Evolutionary conservation across 2,797 vertebrate species (phyloP), one percentile per base, ranked within the genome.

Genomic region (Myiothlypis chrysogaster): DNA sequence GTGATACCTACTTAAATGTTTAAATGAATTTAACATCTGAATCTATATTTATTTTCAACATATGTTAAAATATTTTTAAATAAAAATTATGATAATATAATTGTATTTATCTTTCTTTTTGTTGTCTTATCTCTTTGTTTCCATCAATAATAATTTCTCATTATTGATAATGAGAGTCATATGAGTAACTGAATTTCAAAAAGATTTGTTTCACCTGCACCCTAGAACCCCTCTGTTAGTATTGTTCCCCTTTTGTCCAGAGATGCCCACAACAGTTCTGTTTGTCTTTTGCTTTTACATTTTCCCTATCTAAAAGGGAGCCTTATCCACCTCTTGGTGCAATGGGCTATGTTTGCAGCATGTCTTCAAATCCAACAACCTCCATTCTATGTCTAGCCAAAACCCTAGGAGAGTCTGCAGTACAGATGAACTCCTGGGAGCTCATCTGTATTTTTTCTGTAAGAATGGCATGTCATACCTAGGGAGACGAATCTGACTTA

Each of bases 11-110:
- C 44, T 78, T 43, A 65, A 64, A 79, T 47, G 14, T 19, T 71
- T 81, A 75, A 71, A 68, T 57, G 16, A 78, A 11, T 78, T 82
- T 55, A 88, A 71, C 22, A 65, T 39, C 59, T 72, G 30, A 83
- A 23, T 34, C 34, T 72, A 1, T 47, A 61, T 63, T 90, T 84
- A 55, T 90, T 93, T 93, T 89, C 52, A 66, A 71, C 3, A 10
- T 47, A 23, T 1, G 1, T n/a, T 75, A 78, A 87, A 73, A 37
- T 16, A 0, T 2, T 50, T 59, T 70, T 49, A 5, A 0, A 27
- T 81, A 32, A 15, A 63, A 22, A 19, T 17, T 37, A 10, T 16
- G 5, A 28, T 59, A 56, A 61, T 43, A 5, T 28, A 83, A 37
- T 69, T 70, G 17, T 63, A 17, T 12, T 75, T 47, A 8, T 35